Evolutionary conservation across 2,888 invertebrate species (phyloP), one percentile per base, ranked within the genome.

Genomic region (Phania funesta): DNA sequence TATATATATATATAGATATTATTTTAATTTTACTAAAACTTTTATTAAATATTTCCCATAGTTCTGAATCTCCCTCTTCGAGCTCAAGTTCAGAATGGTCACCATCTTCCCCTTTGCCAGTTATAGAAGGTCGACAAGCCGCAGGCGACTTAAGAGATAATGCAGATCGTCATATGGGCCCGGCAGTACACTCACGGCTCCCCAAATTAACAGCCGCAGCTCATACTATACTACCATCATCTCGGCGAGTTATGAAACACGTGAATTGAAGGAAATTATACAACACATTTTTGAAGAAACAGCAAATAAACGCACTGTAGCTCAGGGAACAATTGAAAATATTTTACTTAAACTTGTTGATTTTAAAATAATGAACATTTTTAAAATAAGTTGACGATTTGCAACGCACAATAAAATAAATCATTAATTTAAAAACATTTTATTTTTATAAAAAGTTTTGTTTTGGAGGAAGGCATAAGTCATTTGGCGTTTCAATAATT

Each of bases 11-110:
- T n/a, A n/a, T n/a, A n/a, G n/a, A n/a, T n/a, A n/a, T 13, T 38
- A 13, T 13, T n/a, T 38, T 38, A n/a, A n/a, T n/a, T n/a, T n/a
- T n/a, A n/a, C n/a, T n/a, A n/a, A n/a, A n/a, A 52, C 4, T 24
- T 24, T 13, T n/a, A 26, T 24, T 52, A n/a, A 7, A 16, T 54
- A n/a, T 26, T 0, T 62, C 0, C 2, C 26, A 24, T 65, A 91
- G 90, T 13, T 89, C 90, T 22, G 91, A 91, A 83, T 91, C 90
- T 7, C 91, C 91, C 3, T 90, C 91, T 32, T 91, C 91, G 48
- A 91, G 91, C 82, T 91, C 91, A 7, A 88, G 91, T 46, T 91
- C 91, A 0, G 91, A 91, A 79, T 91, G 91, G 91, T 90, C 90
- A 7, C 89, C 91, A 26, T 89, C 90, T 70, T 91, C 91, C 26